phyloP scores from a whole-genome alignment of 2,113 vertebrate species.

The Malurus alboscapulatus region DNA sequence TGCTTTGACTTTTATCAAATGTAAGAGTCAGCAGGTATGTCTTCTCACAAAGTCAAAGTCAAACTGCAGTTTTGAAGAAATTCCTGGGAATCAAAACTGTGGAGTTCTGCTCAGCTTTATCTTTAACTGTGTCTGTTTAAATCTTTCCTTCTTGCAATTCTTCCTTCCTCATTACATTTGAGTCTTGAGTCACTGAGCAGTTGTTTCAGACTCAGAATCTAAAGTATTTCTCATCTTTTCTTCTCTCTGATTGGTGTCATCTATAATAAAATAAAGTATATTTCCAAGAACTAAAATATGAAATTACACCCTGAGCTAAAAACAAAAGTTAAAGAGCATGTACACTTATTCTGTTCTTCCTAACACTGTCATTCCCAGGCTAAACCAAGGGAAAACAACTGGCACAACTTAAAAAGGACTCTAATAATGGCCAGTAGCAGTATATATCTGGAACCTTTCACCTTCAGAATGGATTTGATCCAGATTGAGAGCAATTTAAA shows the following conservation, averaged over 20 bases:
- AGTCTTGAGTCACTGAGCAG: conserved; percentile 53
- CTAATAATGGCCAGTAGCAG: background rate
- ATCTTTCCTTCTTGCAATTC: conserved; percentile 26
- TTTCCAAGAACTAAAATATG: conserved; percentile 5
- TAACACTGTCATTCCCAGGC: background rate
- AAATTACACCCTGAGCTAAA: background rate
- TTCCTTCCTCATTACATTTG: conserved; percentile 42
- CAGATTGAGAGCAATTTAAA: conserved; percentile 57
- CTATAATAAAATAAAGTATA: conserved; percentile 15
- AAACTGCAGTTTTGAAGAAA: conserved; percentile 28
- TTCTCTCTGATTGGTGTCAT: background rate
- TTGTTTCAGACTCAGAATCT: conserved; percentile 12
- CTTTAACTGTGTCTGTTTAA: background rate
- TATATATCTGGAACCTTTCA: conserved; percentile 51
- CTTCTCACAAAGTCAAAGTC: conserved; percentile 22
- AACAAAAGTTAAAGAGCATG: background rate
- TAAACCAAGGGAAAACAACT: conserved; percentile 12
- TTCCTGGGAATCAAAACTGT: background rate
- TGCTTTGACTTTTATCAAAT: background rate
- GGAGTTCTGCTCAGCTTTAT: background rate
- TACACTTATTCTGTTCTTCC: background rate
- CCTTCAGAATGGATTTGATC: conserved; percentile 47
- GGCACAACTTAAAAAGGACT: conserved; percentile 13
- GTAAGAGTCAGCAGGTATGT: background rate
- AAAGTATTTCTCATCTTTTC: conserved; percentile 15